Evolutionary conservation across 2,797 vertebrate species (phyloP).

Genomic region (Telmatherina bonti): DNA sequence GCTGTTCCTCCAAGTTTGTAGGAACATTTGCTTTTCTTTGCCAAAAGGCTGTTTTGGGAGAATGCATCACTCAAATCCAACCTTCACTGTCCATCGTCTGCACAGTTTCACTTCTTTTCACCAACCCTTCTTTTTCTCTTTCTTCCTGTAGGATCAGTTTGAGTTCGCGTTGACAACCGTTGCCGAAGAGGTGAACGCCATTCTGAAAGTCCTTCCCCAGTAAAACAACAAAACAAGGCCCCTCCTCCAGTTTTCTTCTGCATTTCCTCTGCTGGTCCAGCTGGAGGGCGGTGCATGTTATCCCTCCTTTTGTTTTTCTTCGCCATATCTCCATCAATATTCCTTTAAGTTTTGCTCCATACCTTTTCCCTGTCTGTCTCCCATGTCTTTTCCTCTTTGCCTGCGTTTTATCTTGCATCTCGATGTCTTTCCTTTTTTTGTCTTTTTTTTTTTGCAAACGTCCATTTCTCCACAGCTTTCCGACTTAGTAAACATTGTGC

Average conservation of each 20-base stretch:
- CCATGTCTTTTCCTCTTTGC: background rate
- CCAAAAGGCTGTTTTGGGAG: background rate
- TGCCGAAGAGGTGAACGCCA: constrained; percentile 96
- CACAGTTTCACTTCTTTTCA: background rate
- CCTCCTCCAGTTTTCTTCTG: background rate
- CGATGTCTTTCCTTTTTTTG: background rate
- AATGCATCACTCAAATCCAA: constrained; percentile 1
- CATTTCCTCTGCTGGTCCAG: background rate
- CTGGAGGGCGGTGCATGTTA: background rate
- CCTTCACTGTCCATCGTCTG: background rate
- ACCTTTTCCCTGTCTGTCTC: background rate
- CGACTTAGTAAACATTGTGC: constrained; percentile 65
- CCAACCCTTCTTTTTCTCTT: too few relatives aligned
- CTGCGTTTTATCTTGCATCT: background rate
- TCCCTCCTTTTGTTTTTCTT: background rate
- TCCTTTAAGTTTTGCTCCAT: background rate
- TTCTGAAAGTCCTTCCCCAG: constrained; percentile 94
- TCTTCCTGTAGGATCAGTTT: constrained; percentile 91
- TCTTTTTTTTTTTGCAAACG: background rate
- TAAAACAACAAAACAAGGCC: constrained; percentile 67
- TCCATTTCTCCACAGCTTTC: background rate
- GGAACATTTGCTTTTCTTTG: background rate
- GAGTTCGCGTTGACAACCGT: constrained; percentile 96
- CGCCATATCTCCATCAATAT: background rate
- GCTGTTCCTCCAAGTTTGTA: background rate